Percentiles rank a stretch among this genome's conserved stretches.
Evolutionary conservation across 2,113 vertebrate species (phyloP).

Genomic region (Menidia beryllina): DNA sequence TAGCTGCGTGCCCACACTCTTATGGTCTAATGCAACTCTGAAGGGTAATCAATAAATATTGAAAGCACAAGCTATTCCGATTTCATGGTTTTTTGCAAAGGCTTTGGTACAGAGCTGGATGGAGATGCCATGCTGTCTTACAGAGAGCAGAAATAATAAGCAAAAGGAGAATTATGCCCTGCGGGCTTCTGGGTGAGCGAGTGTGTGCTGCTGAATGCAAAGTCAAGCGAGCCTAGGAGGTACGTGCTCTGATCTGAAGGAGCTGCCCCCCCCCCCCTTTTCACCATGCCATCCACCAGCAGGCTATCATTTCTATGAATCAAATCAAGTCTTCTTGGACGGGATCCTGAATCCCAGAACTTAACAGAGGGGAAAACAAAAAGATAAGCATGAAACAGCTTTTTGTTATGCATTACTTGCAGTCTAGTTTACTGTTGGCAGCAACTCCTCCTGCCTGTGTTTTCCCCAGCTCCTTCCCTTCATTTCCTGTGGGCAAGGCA

Average conservation of each 20-base stretch:
- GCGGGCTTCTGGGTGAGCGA: constrained; percentile 41
- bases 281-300: constrained; percentile 49
- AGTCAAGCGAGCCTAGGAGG: constrained; percentile 55
- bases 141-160: constrained; percentile 57
- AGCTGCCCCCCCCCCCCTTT: constrained; percentile 30
- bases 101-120: constrained; percentile 29
- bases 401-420: constrained; percentile 68
- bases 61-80: constrained; percentile 37
- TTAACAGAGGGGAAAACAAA: constrained; percentile 28
- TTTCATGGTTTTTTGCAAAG: constrained; percentile 48
- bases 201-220: constrained; percentile 44
- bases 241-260: constrained; percentile 43
- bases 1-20: neutral
- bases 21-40: constrained; percentile 33
- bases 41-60: constrained; percentile 45
- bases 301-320: constrained; percentile 50
- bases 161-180: constrained; percentile 45
- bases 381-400: constrained; percentile 32
- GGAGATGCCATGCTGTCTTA: constrained; percentile 58
- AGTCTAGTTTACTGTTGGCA: constrained; percentile 63
- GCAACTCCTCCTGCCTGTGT: constrained; percentile 35
- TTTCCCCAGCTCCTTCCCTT: constrained; percentile 54
- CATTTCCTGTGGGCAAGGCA: constrained; percentile 71
- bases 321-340: constrained; percentile 39
- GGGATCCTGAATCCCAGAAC: constrained; percentile 26